Conservation (phyloP, 1,140 invertebrate species). For the Dendroctonus ponderosae region DNA sequence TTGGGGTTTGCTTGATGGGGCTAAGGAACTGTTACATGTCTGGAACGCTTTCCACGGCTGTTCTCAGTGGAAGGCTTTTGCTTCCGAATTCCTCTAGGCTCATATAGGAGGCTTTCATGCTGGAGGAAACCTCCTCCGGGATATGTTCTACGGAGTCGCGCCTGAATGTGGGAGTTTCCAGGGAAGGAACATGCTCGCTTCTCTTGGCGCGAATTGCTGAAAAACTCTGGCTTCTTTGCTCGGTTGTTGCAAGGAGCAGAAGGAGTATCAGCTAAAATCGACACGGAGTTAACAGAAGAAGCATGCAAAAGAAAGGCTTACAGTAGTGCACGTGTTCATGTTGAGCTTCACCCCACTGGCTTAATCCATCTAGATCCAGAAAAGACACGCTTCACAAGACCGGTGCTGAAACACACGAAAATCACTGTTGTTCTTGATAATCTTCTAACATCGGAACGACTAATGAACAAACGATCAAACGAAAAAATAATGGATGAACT, state of each 20-base stretch:
- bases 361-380: not conserved
- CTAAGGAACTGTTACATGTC: slow-evolving; percentile 39
- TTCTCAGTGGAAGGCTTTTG: slow-evolving; percentile 55
- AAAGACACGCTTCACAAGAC: too few relatives aligned
- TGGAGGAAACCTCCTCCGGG: slow-evolving; percentile 18
- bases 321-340: slow-evolving; percentile 23
- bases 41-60: slow-evolving; percentile 60
- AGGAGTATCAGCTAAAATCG: slow-evolving; percentile 17
- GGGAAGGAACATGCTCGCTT: slow-evolving; percentile 39
- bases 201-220: slow-evolving; percentile 11
- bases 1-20: not conserved
- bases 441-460: too few relatives aligned
- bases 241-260: slow-evolving; percentile 21
- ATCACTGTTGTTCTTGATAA: too few relatives aligned
- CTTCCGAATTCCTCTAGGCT: slow-evolving; percentile 46
- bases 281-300: not conserved
- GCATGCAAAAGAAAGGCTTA: not conserved
- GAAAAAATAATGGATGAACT: slow-evolving; percentile 16
- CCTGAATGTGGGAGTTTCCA: slow-evolving; percentile 51
- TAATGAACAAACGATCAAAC: too few relatives aligned
- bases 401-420: too few relatives aligned
- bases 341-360: slow-evolving; percentile 23
- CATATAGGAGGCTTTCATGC: slow-evolving; percentile 16
- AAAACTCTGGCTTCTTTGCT: slow-evolving; percentile 16
- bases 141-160: slow-evolving; percentile 57